Base-by-base conservation (phyloP, 1,140 invertebrate genomes). In the Aphaenogaster rudis region DNA sequence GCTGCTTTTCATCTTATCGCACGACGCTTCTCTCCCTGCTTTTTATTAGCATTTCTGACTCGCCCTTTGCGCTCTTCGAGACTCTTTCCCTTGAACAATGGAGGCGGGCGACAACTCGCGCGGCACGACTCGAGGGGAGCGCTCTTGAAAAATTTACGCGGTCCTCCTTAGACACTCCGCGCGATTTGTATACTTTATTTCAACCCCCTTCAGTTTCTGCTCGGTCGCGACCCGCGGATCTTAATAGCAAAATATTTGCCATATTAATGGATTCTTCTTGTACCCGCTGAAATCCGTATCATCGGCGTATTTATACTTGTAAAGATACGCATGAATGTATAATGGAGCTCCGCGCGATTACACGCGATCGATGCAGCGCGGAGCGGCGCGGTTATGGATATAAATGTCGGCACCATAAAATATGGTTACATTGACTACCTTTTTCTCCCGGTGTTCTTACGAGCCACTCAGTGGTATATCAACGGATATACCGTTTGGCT, bases 1-100 rank as follows among this genome's bases (percentile, higher is more conserved):
- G 88, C 82, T 39, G 82, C 88, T 84, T 84, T 84, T 87, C 89
- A 90, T 90, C 89, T 90, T 90, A 90, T 90, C 88, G 79, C 45
- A 45, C 81, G 72, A 64, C 81, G 66, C 54, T 67, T 66, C 61
- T 86, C 59, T 67, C 50, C 17, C 50, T 64, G 42, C 42, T 86
- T 86, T 78, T 86, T 82, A 82, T 82, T 82, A 82, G 80, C 80
- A 42, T 57, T 36, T 64, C 42, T 52, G 59, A 86, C 57, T 85
- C 42, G 61, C 74, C 50, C 84, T 67, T 48, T 67, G 36, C 42
- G 36, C 64, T 67, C 57, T 28, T 36, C 54, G 80, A 61, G 76
- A 50, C 59, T 71, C 50, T 42, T 74, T 63, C 59, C 13, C 45
- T 69, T 64, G 59, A 72, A 77, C 63, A 54, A 64, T 36, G 39